phyloP scores from a whole-genome alignment of 2,113 vertebrate genomes.

The Albula glossodonta region DNA sequence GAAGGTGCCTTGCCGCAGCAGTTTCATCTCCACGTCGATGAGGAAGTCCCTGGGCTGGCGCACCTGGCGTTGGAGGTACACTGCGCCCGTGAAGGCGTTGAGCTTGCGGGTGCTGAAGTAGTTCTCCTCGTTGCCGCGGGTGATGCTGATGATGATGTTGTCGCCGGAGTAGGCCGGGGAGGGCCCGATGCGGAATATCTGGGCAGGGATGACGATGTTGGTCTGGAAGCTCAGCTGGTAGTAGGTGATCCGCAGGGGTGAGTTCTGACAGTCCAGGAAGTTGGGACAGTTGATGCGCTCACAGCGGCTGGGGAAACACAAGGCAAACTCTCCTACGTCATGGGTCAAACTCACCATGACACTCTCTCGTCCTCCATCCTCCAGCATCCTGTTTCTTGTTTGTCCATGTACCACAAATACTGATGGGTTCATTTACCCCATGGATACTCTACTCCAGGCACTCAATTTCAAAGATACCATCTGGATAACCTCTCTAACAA shows the following conservation, averaged over 20 bases:
- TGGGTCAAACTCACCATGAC: too few relatives aligned
- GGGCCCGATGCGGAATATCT: conserved; percentile 91
- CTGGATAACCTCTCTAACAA: too few relatives aligned
- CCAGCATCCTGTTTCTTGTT: too few relatives aligned
- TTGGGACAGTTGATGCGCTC: conserved; percentile 81
- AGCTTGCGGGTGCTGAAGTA: conserved; percentile 86
- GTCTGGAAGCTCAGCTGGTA: conserved; percentile 91
- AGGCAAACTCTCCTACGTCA: not conserved
- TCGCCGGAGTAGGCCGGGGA: conserved; percentile 85
- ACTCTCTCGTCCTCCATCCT: too few relatives aligned
- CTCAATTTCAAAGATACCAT: too few relatives aligned
- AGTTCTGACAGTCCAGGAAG: conserved; percentile 81
- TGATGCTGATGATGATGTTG: conserved; percentile 81
- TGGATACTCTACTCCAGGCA: too few relatives aligned
- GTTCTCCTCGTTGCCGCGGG: conserved; percentile 81
- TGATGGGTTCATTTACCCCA: too few relatives aligned
- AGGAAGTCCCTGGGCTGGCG: conserved; percentile 83
- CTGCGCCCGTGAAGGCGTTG: conserved; percentile 83
- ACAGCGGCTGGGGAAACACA: conserved; percentile 74
- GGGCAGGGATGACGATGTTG: conserved; percentile 80
- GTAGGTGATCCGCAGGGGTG: conserved; percentile 80
- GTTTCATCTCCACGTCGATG: conserved; percentile 92
- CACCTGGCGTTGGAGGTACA: conserved; percentile 82
- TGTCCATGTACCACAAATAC: too few relatives aligned
- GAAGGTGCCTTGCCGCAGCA: conserved; percentile 84